These are phyloP conservation scores for Triops cancriformis DNA, from an alignment of 1,140 invertebrate species.

Conservation along the genomic window DNA sequence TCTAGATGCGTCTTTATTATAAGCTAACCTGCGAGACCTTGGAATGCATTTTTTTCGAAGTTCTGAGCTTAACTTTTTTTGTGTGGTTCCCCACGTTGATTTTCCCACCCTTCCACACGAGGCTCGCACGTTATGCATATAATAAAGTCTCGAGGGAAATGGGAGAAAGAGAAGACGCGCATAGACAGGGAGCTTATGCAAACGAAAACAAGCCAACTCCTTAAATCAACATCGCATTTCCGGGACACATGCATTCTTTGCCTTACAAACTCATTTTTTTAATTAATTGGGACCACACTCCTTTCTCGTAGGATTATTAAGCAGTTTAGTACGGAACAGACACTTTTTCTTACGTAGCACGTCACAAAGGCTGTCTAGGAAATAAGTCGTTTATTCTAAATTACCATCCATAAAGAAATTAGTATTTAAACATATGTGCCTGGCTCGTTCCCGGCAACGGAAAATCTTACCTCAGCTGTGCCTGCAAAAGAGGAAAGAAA, in stretches of 20 bases:
- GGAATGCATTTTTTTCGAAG: neutral
- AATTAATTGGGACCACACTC: slow-evolving; percentile 2
- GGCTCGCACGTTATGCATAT: neutral
- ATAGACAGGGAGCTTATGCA: neutral
- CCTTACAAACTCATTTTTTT: neutral
- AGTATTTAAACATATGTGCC: too few species aligned
- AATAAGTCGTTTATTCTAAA: too few species aligned
- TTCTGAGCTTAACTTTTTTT: neutral
- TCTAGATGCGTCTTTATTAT: neutral
- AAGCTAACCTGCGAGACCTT: neutral
- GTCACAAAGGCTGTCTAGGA: neutral
- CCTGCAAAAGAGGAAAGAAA: neutral
- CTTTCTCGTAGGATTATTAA: neutral
- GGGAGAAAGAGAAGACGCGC: neutral
- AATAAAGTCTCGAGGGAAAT: neutral
- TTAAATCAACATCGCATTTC: slow-evolving; percentile 11
- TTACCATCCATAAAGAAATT: too few species aligned
- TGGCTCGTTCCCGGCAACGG: too few species aligned
- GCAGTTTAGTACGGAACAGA: neutral
- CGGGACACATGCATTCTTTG: neutral
- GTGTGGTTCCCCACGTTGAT: neutral
- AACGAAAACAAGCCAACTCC: slow-evolving; percentile 1
- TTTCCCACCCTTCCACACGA: slow-evolving; percentile 4
- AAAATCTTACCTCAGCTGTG: neutral
- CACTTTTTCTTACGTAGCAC: neutral